Conservation (phyloP, 1,140 invertebrate species). For the Myzus persicae region DNA sequence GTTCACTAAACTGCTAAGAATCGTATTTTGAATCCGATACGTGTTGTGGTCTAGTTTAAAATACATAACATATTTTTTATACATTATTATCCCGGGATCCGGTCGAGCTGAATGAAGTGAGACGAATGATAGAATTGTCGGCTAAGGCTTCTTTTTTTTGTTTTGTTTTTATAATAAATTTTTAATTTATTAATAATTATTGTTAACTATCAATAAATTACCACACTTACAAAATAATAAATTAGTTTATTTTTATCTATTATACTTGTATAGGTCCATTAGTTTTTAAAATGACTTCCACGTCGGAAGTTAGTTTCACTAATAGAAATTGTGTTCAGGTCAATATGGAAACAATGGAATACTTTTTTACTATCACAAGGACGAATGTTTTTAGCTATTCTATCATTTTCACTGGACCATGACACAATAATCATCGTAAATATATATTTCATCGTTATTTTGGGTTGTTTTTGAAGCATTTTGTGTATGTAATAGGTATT, state of each 20-base stretch:
- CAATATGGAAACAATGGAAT: slow-evolving; percentile 51
- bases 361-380: slow-evolving; percentile 29
- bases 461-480: slow-evolving; percentile 27
- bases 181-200: not conserved
- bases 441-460: not conserved
- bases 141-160: not conserved
- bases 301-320: slow-evolving; percentile 34
- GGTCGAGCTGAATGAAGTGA: not conserved
- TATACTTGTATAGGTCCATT: not conserved
- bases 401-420: slow-evolving; percentile 50
- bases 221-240: not conserved
- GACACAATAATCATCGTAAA: slow-evolving; percentile 38
- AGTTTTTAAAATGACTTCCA: slow-evolving; percentile 7
- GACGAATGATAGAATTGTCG: not conserved
- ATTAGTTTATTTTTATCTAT: not conserved
- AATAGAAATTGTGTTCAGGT: slow-evolving; percentile 44
- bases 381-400: slow-evolving; percentile 24
- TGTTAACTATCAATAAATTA: not conserved
- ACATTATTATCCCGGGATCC: not conserved
- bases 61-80: too few species aligned
- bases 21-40: not conserved
- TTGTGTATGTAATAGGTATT: not conserved
- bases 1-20: not conserved
- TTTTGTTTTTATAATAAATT: not conserved
- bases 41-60: not conserved